Evolutionary conservation across 1,140 invertebrate species (phyloP).

Genomic region (Anadara kagoshimensis): DNA sequence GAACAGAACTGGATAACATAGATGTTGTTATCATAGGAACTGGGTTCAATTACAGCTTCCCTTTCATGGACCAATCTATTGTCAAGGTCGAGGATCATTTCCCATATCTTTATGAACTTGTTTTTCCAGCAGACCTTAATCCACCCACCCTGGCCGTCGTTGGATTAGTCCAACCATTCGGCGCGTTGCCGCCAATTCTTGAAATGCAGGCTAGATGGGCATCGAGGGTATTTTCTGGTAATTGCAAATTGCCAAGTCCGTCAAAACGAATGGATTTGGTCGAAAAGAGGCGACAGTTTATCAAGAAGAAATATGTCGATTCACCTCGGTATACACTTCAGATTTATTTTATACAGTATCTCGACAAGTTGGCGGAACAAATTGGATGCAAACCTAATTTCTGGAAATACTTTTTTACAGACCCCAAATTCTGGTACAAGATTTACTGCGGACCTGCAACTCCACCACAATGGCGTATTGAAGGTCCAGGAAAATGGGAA

Average conservation of each 20-base stretch:
- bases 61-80: slow-evolving; percentile 54
- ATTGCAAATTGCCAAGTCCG: slow-evolving; percentile 31
- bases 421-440: slow-evolving; percentile 41
- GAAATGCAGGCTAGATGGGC: slow-evolving; percentile 76
- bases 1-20: slow-evolving; percentile 51
- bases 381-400: slow-evolving; percentile 49
- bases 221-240: slow-evolving; percentile 37
- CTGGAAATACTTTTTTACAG: slow-evolving; percentile 38
- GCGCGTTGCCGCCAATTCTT: slow-evolving; percentile 74
- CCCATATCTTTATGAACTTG: slow-evolving; percentile 74
- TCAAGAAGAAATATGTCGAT: slow-evolving; percentile 41
- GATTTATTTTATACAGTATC: slow-evolving; percentile 45
- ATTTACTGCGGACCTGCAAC: slow-evolving; percentile 67
- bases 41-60: slow-evolving; percentile 55
- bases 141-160: slow-evolving; percentile 74
- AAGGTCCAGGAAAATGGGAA: slow-evolving; percentile 71
- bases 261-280: slow-evolving; percentile 20
- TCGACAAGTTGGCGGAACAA: slow-evolving; percentile 37
- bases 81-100: slow-evolving; percentile 61
- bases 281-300: slow-evolving; percentile 37
- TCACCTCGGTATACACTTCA: slow-evolving; percentile 45
- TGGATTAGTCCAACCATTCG: slow-evolving; percentile 76
- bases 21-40: slow-evolving; percentile 63
- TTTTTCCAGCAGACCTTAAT: slow-evolving; percentile 71
- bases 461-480: slow-evolving; percentile 74